These are phyloP conservation scores for Himalopsyche japonica DNA, from an alignment of 2,888 invertebrate species.

Conservation along the genomic window DNA sequence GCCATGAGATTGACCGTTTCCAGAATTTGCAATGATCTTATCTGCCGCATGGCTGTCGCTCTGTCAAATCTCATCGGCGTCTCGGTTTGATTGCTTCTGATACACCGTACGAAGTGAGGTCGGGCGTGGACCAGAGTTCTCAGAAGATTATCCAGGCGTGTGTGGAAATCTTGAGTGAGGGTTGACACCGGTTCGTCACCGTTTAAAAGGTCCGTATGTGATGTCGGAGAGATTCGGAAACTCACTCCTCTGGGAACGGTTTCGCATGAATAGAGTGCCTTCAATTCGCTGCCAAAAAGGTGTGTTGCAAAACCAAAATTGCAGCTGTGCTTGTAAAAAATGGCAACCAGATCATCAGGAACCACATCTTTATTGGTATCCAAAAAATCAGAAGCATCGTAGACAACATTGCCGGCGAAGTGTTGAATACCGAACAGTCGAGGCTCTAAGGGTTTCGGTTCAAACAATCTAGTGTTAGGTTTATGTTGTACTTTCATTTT, in stretches of 20 bases:
- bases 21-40: slow-evolving; percentile 85
- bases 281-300: slow-evolving; percentile 90
- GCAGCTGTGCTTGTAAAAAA: slow-evolving; percentile 90
- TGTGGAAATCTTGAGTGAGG: slow-evolving; percentile 93
- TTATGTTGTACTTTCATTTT: slow-evolving; percentile 81
- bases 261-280: slow-evolving; percentile 75
- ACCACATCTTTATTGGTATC: slow-evolving; percentile 92
- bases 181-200: slow-evolving; percentile 87
- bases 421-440: slow-evolving; percentile 89
- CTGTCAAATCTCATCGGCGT: slow-evolving; percentile 84
- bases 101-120: slow-evolving; percentile 92
- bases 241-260: slow-evolving; percentile 77
- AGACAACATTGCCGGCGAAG: slow-evolving; percentile 83
- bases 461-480: slow-evolving; percentile 79
- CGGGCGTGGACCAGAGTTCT: slow-evolving; percentile 90
- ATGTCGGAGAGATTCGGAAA: slow-evolving; percentile 88
- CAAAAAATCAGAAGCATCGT: slow-evolving; percentile 87
- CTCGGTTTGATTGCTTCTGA: slow-evolving; percentile 84
- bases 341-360: slow-evolving; percentile 88
- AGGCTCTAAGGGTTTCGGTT: slow-evolving; percentile 77
- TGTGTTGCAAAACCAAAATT: slow-evolving; percentile 97
- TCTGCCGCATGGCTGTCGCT: slow-evolving; percentile 81
- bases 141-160: slow-evolving; percentile 87
- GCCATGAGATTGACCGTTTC: slow-evolving; percentile 96
- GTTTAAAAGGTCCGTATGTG: slow-evolving; percentile 79